Evolutionary conservation across 2,797 vertebrate species (phyloP), one percentile per base, ranked within the genome.

Genomic region (Cirrhinus molitorella): DNA sequence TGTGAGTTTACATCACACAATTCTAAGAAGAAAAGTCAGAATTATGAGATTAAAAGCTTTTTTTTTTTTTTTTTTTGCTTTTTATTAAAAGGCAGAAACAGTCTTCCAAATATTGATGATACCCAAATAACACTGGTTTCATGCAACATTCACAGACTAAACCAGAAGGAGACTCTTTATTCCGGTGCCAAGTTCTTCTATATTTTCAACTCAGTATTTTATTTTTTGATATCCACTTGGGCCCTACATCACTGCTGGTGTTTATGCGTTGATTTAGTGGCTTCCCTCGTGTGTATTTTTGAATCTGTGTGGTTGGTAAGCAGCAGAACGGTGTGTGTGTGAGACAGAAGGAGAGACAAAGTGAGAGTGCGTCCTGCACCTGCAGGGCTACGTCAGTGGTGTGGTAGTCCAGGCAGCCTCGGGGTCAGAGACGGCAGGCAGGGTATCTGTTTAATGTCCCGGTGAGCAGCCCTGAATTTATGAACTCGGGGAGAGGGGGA

Each of bases 381-480:
- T 91, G 90, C 89, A 87, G 88, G 82, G 83, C 89, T 90, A 89
- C 89, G 89, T 90, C 90, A 91, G 90, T 78, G 68, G 85, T 51
- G 87, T 83, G 84, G 81, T 86, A 86, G 88, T 87, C 87, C 85
- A 86, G 85, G 88, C 81, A 82, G 86, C 80, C 86, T 68, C 57
- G 57, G 85, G 89, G 90, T 91, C 90, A 89, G 77, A 88, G 49
- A 87, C 84, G 19, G 88, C 78, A 83, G 86, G 88, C 86, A 84
- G 84, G 86, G 88, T 87, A 87, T 89, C 91, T 92, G 90, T 90
- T 88, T 84, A 89, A 89, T 89, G 90, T 91, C 89, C 85, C 80
- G 49, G 72, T 74, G 85, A 88, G 85, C 86, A 88, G 87, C 63
- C 73, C 81, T 89, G 87, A 88, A 91, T 91, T 90, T 92, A 91